Evolutionary conservation across 1,140 invertebrate genomes (phyloP), one percentile per base, ranked within the genome.

Genomic region (Galleria mellonella): DNA sequence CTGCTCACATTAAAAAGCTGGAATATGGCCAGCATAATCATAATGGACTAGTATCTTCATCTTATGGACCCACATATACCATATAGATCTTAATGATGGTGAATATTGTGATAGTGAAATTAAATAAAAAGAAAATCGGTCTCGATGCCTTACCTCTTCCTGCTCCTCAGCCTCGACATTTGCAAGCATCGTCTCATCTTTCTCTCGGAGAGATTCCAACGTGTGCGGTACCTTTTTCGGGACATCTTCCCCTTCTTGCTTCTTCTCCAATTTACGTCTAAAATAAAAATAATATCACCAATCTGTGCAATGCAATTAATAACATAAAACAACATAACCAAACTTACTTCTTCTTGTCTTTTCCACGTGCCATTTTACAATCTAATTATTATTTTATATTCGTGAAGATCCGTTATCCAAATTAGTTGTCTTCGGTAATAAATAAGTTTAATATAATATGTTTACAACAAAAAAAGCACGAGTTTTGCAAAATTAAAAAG

Each of bases 121-220:
- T n/a, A n/a, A n/a, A n/a, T n/a, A n/a, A n/a, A n/a, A n/a, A n/a
- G n/a, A n/a, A n/a, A n/a, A n/a, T n/a, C n/a, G n/a, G n/a, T n/a
- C n/a, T n/a, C n/a, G n/a, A n/a, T n/a, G n/a, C 36, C 71, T 69
- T 44, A 96, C 86, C 83, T 97, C 94, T 71, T 92, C 91, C 83
- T 98, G 95, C 51, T 95, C 90, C 47, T 93, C 91, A 28, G 90
- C 89, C 56, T 97, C 93, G 8, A 94, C 87, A 65, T 93, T 89
- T 17, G 89, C 90, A 17, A 99, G 89, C 60, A 91, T 93, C 0
- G 98, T 99, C 64, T 96, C 95, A 91, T 99, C 97, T 66, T 92
- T 92, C 65, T 97, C 94, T 43, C 98, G 89, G 32, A 95, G 90
- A 63, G 91, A 96, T 78, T 99, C 98, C 52, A 99, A 91, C 0